These are phyloP conservation scores for Oncorhynchus nerka DNA, from an alignment of 2,113 vertebrate genomes.

Conservation along the genomic window DNA sequence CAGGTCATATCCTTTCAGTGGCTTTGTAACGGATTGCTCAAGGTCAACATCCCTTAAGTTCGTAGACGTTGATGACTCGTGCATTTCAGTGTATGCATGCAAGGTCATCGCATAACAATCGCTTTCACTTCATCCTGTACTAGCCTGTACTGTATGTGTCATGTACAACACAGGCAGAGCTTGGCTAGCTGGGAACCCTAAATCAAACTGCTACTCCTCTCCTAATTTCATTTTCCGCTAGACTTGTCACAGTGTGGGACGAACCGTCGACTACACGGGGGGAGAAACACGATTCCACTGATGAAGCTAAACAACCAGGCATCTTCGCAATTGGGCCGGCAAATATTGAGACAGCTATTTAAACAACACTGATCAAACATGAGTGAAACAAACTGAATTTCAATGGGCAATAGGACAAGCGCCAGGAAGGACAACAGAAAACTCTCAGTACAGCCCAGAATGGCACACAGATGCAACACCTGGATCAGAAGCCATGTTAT, in stretches of 20 bases:
- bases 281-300: slow-evolving; percentile 37
- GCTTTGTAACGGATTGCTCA: neutral
- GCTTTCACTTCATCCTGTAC: neutral
- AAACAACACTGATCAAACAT: slow-evolving; percentile 54
- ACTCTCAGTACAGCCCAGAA: slow-evolving; percentile 15
- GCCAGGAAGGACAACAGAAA: neutral
- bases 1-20: neutral
- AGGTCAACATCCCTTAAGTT: neutral
- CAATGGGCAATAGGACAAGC: slow-evolving; percentile 1
- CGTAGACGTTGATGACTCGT: neutral
- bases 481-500: neutral
- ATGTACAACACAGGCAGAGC: slow-evolving; percentile 23
- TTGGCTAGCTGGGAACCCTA: slow-evolving; percentile 31
- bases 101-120: neutral
- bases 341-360: slow-evolving; percentile 60
- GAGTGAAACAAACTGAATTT: slow-evolving; percentile 41
- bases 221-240: slow-evolving; percentile 48
- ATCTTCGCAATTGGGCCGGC: slow-evolving; percentile 40
- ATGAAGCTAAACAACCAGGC: slow-evolving; percentile 33
- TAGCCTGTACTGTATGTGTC: slow-evolving; percentile 23
- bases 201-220: neutral
- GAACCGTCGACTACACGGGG: slow-evolving; percentile 31
- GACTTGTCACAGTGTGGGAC: slow-evolving; percentile 35
- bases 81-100: neutral
- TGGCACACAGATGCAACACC: slow-evolving; percentile 1